Percentiles rank a stretch among this genome's conserved stretches.
phyloP scores from a whole-genome alignment of 2,113 vertebrate species.

The Oreochromis aureus region DNA sequence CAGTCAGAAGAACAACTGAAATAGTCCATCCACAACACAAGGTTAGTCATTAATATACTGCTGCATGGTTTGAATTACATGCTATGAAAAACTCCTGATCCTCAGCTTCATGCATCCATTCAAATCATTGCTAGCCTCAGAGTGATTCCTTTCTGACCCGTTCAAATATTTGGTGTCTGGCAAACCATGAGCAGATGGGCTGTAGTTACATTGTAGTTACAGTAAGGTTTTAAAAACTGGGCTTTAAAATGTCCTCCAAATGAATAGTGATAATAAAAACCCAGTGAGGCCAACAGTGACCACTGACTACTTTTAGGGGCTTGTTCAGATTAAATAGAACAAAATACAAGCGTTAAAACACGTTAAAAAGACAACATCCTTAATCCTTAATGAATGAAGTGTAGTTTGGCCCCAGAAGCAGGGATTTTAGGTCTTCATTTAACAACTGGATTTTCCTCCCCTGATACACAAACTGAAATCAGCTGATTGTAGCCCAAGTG shows the following conservation, averaged over 20 bases:
- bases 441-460: not conserved
- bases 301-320: fast-evolving
- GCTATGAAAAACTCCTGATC: not conserved
- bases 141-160: fast-evolving
- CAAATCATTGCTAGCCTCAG: not conserved
- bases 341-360: not conserved
- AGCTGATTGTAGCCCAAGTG: not conserved
- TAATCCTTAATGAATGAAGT: not conserved
- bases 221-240: not conserved
- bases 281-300: not conserved
- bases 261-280: not conserved
- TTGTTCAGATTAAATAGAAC: not conserved
- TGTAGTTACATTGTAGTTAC: not conserved
- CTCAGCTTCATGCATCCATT: not conserved
- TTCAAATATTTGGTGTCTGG: not conserved
- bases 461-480: not conserved
- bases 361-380: not conserved
- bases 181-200: not conserved
- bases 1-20: not conserved
- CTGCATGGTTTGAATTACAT: not conserved
- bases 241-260: not conserved
- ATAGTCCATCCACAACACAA: not conserved
- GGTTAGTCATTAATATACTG: not conserved
- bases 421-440: not conserved
- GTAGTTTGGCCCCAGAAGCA: not conserved